Base-by-base conservation (phyloP, 2,888 invertebrate genomes). In the Helicoverpa assulta region DNA sequence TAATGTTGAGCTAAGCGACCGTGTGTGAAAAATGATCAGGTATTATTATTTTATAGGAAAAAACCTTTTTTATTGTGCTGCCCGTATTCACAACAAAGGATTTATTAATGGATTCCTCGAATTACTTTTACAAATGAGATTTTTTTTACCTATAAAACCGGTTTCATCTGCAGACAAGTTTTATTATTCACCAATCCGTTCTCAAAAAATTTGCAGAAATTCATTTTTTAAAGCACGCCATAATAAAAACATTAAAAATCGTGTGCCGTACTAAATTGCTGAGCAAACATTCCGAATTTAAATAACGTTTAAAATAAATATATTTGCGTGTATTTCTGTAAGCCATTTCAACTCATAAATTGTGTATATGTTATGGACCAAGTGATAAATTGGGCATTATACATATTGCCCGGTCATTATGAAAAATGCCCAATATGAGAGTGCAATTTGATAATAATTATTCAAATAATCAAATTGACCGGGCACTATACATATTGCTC, bases 251-350 rank as follows among this genome's bases (percentile, higher is more conserved):
- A 2, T 67, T 72, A 51, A 19, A 61, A 19, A 18, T 12, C 33
- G 33, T 43, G 40, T 18, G 43, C 53, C 51, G 51, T 52, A 52
- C 51, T 5, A 59, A 62, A 67, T 62, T 56, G 61, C 51, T 47
- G 18, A 51, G 37, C 58, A 66, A 71, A n/a, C 16, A 40, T 60
- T 73, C 10, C 40, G 21, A 21, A 73, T 76, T 76, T 70, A 65
- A 61, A 73, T 62, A 72, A 58, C 29, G 56, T 47, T 50, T 26
- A 47, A 19, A 69, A 53, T 21, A 19, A 69, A 53, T 21, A 47
- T 19, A 59, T 61, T 16, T 26, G 18, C 53, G 47, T 53, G 21
- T 26, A 72, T 43, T 21, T 8, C 14, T 43, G 43, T 55, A 19
- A 43, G 16, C 29, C 16, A 33, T 62, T 50, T 51, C 21, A 47